These are phyloP conservation scores for Platynereis dumerilii DNA, from an alignment of 2,888 invertebrate genomes.

Conservation along the genomic window DNA sequence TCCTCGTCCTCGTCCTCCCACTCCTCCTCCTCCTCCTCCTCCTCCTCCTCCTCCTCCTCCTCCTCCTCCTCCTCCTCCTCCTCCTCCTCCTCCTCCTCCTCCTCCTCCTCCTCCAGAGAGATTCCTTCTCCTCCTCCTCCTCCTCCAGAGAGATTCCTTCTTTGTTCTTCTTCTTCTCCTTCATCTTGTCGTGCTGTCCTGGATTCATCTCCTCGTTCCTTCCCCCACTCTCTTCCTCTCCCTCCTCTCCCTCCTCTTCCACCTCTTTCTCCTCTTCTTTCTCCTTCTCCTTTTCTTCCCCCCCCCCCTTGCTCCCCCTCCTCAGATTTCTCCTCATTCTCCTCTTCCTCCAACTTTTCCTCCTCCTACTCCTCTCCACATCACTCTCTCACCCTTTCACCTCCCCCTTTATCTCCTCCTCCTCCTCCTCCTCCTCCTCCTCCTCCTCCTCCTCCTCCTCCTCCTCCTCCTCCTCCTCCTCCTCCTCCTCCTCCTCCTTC, in stretches of 20 bases:
- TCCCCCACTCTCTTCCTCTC: too few relatives aligned
- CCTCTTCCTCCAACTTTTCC: too few relatives aligned
- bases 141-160: background rate
- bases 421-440: background rate
- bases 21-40: too few relatives aligned
- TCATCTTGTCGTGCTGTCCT: background rate
- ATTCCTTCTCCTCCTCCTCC: background rate
- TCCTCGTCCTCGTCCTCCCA: too few relatives aligned
- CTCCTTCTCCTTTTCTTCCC: background rate
- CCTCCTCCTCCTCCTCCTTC: slow-evolving; percentile 3
- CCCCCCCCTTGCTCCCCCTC: too few relatives aligned
- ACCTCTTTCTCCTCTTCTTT: background rate
- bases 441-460: background rate
- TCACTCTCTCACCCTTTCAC: background rate
- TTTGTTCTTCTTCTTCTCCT: background rate
- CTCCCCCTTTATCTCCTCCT: background rate
- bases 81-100: background rate
- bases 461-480: background rate
- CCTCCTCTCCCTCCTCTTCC: too few relatives aligned
- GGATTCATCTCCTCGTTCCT: background rate
- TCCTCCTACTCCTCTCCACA: too few relatives aligned
- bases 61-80: background rate
- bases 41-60: background rate
- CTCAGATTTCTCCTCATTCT: background rate
- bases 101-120: background rate